phyloP scores from a whole-genome alignment of 1,140 invertebrate species.

The Papilio polytes region DNA sequence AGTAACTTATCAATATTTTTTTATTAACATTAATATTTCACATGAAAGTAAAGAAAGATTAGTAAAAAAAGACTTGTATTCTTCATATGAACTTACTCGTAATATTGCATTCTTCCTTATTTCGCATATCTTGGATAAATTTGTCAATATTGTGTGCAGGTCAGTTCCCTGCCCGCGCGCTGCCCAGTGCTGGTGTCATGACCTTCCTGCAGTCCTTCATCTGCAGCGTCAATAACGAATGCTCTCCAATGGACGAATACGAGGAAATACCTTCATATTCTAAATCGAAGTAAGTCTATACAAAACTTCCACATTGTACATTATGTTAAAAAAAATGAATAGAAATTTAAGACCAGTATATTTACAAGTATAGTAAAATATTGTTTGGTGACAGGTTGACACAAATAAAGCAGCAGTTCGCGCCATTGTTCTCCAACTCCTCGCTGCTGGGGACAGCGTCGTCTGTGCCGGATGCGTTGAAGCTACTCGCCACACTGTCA shows the following conservation, averaged over 20 bases:
- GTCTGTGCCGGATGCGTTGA: constrained; percentile 84
- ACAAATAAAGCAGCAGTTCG: constrained; percentile 61
- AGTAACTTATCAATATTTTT: not conserved
- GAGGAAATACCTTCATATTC: constrained; percentile 85
- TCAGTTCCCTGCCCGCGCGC: constrained; percentile 86
- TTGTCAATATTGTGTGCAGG: constrained; percentile 54
- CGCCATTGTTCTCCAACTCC: constrained; percentile 66
- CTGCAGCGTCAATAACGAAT: constrained; percentile 87
- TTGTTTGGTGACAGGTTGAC: constrained; percentile 59
- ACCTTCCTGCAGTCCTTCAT: constrained; percentile 87
- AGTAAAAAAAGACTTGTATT: too few relatives aligned
- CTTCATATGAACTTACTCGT: too few relatives aligned
- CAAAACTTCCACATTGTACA: not conserved
- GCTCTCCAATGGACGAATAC: constrained; percentile 83
- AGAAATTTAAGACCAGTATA: too few relatives aligned
- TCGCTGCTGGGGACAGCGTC: constrained; percentile 77
- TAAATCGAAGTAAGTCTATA: constrained; percentile 84
- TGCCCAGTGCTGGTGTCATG: constrained; percentile 85
- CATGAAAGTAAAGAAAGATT: too few relatives aligned
- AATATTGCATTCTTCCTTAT: too few relatives aligned
- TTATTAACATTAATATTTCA: too few relatives aligned
- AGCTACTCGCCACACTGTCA: constrained; percentile 85
- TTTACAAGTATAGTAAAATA: too few relatives aligned
- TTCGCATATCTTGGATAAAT: too few relatives aligned
- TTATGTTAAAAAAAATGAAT: too few relatives aligned